Evolutionary conservation across 2,888 invertebrate species (phyloP), one percentile per base, ranked within the genome.

Genomic region (Dryococelus australis): DNA sequence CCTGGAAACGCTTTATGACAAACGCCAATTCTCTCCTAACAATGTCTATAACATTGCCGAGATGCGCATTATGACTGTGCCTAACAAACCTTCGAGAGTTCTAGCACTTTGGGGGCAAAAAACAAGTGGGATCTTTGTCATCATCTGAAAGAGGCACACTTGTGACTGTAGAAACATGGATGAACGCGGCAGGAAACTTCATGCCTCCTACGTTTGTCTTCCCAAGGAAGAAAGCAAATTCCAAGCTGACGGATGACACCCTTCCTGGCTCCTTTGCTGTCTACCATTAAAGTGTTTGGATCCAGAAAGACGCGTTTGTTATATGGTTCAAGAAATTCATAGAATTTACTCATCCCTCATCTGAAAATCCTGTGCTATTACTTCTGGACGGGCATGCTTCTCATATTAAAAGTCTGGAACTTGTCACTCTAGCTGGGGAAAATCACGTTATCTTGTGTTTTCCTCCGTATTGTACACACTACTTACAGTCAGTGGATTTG

Each of bases 11-110:
- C n/a, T 80, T 78, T 78, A 28, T 80, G 43, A 80, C 35, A 47
- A 80, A 8, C 43, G 43, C 43, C 89, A 91, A 43, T 88, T 90
- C 85, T 88, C 89, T 5, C 90, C 90, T 86, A 89, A 90, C 86
- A 88, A 89, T 86, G 90, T 91, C 84, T 92, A 90, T 87, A 92
- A 91, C 86, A 90, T 91, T 0, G 91, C 92, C 87, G 91, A 92
- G 89, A 91, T 91, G 12, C 91, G 91, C 16, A 88, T 92, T 24
- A 88, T 90, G 43, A 90, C 91, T 12, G 91, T 91, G 8, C 91
- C 90, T 88, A 90, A 89, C 24, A 90, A 90, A 89, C 89, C 90
- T 83, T 89, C 90, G 16, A 86, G 90, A 88, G 89, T 91, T n/a
- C 87, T 91, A 53, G 90, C 90, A 26, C 9, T 88, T 87, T 5